Evolutionary conservation across 1,140 invertebrate species (phyloP), one percentile per base, ranked within the genome.

Genomic region (Drosophila watanabei): DNA sequence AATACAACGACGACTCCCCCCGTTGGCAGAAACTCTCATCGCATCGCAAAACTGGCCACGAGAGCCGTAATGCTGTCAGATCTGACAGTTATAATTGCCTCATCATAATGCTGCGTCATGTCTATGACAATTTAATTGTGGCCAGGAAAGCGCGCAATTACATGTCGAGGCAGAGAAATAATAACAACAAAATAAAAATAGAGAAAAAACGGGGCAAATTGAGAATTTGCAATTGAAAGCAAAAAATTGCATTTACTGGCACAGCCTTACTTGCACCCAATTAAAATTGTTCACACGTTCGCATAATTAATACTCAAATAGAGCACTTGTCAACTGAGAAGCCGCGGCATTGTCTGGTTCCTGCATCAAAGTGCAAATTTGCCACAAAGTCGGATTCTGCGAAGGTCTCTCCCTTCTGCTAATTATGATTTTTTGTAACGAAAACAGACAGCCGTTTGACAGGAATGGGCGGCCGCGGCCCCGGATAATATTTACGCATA

Each of bases 231-330:
- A 89, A 89, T 89, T 85, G 82, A 86, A 82, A 79, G 73, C 28
- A 72, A 81, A 81, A 89, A 90, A 81, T 90, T 90, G 79, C 82
- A 90, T 90, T 82, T 66, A 56, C 79, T 73, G 69, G 69, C 80
- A 61, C 30, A 14, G 52, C 52, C 73, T 64, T 82, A 75, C 83
- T 90, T 90, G 70, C 86, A 91, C 88, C 87, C 87, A 91, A 91
- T 91, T 91, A 91, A 91, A 91, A 91, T 91, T 87, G 90, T 91
- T 91, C 88, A 88, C 87, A 91, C 87, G 73, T 91, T 91, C 75
- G 75, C 87, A 91, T 91, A 91, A 91, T 91, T 91, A 91, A 91
- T 91, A 82, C 79, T 75, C 88, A 81, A 91, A 91, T 88, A 84
- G 77, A 75, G 75, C 71, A 90, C 82, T 90, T 90, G 86, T 80